These are phyloP conservation scores for Andrena bucephala DNA, from an alignment of 2,888 invertebrate genomes.

Conservation along the genomic window DNA sequence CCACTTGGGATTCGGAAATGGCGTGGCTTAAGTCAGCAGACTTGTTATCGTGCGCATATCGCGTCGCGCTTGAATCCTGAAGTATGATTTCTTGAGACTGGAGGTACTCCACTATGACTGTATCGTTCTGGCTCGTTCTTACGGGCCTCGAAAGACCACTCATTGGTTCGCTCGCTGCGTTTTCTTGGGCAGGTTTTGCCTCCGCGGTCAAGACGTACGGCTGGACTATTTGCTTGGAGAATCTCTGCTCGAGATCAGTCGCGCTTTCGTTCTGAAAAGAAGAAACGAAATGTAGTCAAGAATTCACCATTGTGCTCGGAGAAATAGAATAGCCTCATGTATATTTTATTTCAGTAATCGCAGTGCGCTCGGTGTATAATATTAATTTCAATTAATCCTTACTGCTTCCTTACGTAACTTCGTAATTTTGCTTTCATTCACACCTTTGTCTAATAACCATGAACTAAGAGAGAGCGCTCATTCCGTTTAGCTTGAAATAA, in stretches of 20 bases:
- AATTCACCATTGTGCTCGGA: not conserved
- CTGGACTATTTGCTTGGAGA: constrained; percentile 41
- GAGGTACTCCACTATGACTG: constrained; percentile 24
- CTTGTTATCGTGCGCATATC: constrained; percentile 1
- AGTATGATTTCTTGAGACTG: constrained; percentile 24
- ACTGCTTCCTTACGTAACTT: too few species aligned
- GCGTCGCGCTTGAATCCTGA: not conserved
- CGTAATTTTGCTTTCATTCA: not conserved
- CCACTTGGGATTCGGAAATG: constrained; percentile 5
- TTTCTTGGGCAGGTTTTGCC: not conserved
- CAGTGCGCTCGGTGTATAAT: too few species aligned
- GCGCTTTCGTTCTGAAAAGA: constrained; percentile 45
- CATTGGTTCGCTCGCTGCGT: not conserved
- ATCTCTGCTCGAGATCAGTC: constrained; percentile 8
- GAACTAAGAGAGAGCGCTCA: too few species aligned
- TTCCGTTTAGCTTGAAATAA: too few species aligned
- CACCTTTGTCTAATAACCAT: not conserved
- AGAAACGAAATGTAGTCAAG: not conserved
- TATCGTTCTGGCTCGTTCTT: constrained; percentile 31
- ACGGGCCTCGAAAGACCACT: not conserved
- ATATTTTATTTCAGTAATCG: not conserved
- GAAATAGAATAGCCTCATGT: not conserved
- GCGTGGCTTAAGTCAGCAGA: constrained; percentile 7
- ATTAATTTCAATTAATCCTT: too few species aligned
- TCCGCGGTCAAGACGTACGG: constrained; percentile 27